Base-by-base conservation (phyloP, 2,113 vertebrate genomes). In the Eulemur macaco region DNA sequence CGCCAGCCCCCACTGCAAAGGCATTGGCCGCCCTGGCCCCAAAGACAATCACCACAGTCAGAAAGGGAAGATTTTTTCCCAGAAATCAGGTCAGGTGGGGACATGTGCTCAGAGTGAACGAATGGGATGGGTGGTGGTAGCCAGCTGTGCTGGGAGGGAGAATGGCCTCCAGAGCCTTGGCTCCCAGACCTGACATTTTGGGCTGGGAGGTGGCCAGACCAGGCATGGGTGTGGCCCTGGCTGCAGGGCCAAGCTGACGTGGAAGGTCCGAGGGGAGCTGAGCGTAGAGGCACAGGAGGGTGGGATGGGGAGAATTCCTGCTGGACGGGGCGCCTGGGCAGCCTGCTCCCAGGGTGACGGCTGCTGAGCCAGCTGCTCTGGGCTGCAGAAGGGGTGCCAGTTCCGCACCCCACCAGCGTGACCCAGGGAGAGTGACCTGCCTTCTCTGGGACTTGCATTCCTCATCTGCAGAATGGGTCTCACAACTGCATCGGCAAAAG, bases 71-170 rank as follows among this genome's bases (percentile, higher is more conserved):
- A n/a, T 15, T 34, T 47, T 56, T 50, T 20, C 88, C 92, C 84
- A 90, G 76, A 90, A 96, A 92, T 21, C 85, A 66, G 88, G 73
- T 89, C 23, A 11, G 91, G 60, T 39, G 68, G 80, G 69, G 37
- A 64, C 6, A 11, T 3, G 71, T 17, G 78, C 74, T 84, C 23
- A 0, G 69, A 66, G 66, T 6, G 25, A 45, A 52, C 39, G 25
- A 90, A 47, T 63, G 54, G 96, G 77, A 15, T 10, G 14, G 58
- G n/a, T 0, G 77, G 66, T 12, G 42, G 66, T 20, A 42, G 91
- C 85, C 18, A 45, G 81, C 11, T 8, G 50, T 1, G 3, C 56
- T 0, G 0, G 6, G 74, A 86, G 39, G 47, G 45, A 58, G 21
- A 54, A 66, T 2, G 14, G n/a, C 80, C 87, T 89, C 76, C 0